Base-by-base conservation (phyloP, 2,113 vertebrate genomes). In the Tautogolabrus adspersus region DNA sequence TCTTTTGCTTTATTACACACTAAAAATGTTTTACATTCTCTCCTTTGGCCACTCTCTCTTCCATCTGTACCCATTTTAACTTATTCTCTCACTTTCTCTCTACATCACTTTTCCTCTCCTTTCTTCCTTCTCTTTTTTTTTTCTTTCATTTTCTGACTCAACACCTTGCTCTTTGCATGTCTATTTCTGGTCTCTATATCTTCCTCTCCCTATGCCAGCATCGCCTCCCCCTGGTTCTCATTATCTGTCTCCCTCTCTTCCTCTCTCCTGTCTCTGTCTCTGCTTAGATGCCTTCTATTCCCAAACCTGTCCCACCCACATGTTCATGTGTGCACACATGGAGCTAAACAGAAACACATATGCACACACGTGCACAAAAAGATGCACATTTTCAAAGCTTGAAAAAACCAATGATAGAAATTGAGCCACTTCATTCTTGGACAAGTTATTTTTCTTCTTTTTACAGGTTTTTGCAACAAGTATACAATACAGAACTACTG, bases 171-270 rank as follows among this genome's bases (percentile, higher is more conserved):
- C 87, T 93, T 92, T 94, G 89, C 91, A 92, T 94, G 90, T 94
- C 94, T 95, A 94, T 95, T 95, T 94, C 88, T 90, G 90, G 91
- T 85, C 86, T 91, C 92, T 79, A 83, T 92, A 83, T 92, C 83
- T 93, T 84, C 83, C 85, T 91, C 93, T 88, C 92, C 84, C 89
- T 90, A 87, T 85, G 89, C 91, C 87, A 90, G 87, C 92, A 81
- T 90, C 93, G 87, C 92, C 92, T 91, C 93, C 90, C 82, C 92
- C 89, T 90, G 91, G 87, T 93, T 92, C 93, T 94, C 94, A 93
- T 94, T 94, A 93, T 93, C 82, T 49, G 65, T 82, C 83, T 91
- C 88, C 79, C 73, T 88, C 77, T 84, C 72, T 88, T 75, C 63
- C 74, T 77, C 70, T 79, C 79, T 63, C 77, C 70, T 65, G 72